Conservation (phyloP, 1,140 invertebrate species). For the Hormaphis cornu region DNA sequence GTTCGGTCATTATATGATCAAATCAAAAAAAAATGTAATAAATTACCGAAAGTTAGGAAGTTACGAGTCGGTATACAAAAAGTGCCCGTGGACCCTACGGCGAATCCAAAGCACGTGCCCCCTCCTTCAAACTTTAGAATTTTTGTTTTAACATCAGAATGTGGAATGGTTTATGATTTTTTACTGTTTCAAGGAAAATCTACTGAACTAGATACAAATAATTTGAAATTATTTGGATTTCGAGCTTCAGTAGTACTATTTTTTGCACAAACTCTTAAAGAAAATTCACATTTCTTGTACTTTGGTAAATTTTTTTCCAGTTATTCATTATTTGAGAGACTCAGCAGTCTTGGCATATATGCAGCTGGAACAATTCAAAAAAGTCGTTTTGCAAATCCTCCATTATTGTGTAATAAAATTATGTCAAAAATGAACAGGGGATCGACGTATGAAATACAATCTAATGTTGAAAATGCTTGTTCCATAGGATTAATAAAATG, state of each 20-base stretch:
- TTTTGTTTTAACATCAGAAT: background rate
- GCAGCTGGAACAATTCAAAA: background rate
- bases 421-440: background rate
- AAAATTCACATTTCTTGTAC: background rate
- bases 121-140: background rate
- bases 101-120: no score
- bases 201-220: background rate
- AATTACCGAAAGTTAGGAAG: background rate
- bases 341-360: background rate
- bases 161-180: background rate
- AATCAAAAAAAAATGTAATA: background rate
- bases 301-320: background rate
- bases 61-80: background rate
- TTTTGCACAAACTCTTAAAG: background rate
- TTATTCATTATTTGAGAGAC: background rate
- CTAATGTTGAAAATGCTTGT: background rate
- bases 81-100: no score
- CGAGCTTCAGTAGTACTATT: background rate
- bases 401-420: background rate
- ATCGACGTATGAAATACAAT: background rate
- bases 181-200: background rate
- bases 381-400: background rate
- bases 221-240: background rate
- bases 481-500: background rate
- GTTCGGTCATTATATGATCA: background rate